Percentiles rank a stretch among this genome's conserved stretches.
phyloP scores from a whole-genome alignment of 2,888 invertebrate species.

The Drosophila bunnanda region DNA sequence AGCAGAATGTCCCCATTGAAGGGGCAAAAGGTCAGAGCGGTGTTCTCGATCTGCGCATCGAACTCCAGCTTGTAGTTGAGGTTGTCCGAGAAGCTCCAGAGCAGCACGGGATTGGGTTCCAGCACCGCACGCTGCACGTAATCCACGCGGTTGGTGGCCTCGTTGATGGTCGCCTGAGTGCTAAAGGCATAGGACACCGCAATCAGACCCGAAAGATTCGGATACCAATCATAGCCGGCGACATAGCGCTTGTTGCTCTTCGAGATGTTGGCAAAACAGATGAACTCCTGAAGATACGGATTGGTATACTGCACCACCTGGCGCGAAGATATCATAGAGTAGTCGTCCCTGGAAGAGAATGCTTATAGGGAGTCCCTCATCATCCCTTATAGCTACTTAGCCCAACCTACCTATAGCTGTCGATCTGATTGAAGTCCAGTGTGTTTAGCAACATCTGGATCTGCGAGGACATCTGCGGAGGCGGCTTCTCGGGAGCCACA shows the following conservation, averaged over 20 bases:
- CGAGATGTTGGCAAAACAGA: slow-evolving; percentile 88
- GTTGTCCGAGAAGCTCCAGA: slow-evolving; percentile 91
- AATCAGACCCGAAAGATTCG: slow-evolving; percentile 88
- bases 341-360: slow-evolving; percentile 80
- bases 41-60: slow-evolving; percentile 88
- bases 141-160: slow-evolving; percentile 82
- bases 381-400: not conserved
- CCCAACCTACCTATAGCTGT: slow-evolving; percentile 82
- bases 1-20: slow-evolving; percentile 89
- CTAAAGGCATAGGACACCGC: slow-evolving; percentile 88
- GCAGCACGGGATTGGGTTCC: slow-evolving; percentile 88
- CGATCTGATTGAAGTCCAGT: slow-evolving; percentile 84
- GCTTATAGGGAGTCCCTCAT: not conserved
- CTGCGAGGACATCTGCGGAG: slow-evolving; percentile 79
- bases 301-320: slow-evolving; percentile 76
- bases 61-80: slow-evolving; percentile 89
- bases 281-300: slow-evolving; percentile 84
- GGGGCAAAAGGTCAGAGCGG: slow-evolving; percentile 88
- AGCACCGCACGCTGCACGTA: slow-evolving; percentile 87
- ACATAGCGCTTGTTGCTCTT: slow-evolving; percentile 89
- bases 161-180: slow-evolving; percentile 84
- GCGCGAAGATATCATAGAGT: slow-evolving; percentile 75
- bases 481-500: slow-evolving; percentile 51
- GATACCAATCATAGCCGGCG: slow-evolving; percentile 89
- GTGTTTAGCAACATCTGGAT: slow-evolving; percentile 80